A percentile compares a stretch with the other conserved stretches of the same genome.
These are phyloP conservation scores for Berghia stephanieae DNA, from an alignment of 1,140 invertebrate species.

Conservation along the genomic window DNA sequence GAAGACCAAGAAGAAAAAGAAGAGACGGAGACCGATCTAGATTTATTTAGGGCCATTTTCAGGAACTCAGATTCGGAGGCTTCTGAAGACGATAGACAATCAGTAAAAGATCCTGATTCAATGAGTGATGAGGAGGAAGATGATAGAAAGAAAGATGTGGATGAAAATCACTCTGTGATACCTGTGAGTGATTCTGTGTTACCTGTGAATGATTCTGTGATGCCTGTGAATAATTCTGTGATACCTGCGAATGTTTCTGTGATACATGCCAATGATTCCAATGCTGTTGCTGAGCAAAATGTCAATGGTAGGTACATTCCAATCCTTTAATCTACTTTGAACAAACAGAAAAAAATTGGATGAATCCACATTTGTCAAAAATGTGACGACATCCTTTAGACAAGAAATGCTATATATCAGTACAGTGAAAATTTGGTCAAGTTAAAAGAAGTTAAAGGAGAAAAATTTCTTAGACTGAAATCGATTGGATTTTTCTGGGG, in stretches of 20 bases:
- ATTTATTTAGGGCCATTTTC: constrained; percentile 72
- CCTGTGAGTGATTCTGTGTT: neutral
- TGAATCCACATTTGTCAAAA: too few relatives aligned
- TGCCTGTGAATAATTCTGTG: neutral
- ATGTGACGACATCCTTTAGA: too few relatives aligned
- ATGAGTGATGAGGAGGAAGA: constrained; percentile 8
- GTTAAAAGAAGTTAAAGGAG: too few relatives aligned
- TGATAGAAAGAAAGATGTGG: neutral
- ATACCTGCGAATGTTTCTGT: neutral
- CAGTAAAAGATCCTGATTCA: constrained; percentile 33
- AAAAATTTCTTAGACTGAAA: too few relatives aligned
- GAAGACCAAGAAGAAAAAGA: constrained; percentile 27
- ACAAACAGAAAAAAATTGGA: too few relatives aligned
- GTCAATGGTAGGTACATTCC: neutral
- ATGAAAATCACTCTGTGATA: neutral
- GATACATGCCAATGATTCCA: neutral
- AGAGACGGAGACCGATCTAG: constrained; percentile 64
- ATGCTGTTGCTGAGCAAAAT: neutral
- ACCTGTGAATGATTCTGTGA: neutral
- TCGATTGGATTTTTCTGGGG: too few relatives aligned
- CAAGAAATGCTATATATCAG: too few relatives aligned
- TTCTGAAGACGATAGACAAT: constrained; percentile 43
- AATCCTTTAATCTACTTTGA: neutral
- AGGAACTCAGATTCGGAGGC: constrained; percentile 67
- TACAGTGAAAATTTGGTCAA: too few relatives aligned